Base-by-base conservation (phyloP, 2,888 invertebrate species). In the Acleris emargana region DNA sequence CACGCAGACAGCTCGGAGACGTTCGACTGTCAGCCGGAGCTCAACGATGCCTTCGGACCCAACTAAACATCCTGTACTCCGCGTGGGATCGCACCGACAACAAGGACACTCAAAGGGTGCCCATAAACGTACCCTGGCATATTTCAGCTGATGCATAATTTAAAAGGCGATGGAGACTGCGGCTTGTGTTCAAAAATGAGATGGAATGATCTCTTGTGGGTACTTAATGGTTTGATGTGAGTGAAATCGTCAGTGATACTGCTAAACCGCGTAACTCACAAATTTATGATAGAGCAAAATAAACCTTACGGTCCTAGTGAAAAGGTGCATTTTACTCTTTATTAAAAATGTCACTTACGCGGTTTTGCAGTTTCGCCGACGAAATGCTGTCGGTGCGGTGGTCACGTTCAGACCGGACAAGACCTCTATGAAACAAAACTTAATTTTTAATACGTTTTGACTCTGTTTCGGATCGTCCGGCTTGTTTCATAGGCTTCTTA, bases 1-100 rank as follows among this genome's bases (percentile, higher is more conserved):
- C 94, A 94, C 93, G 94, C 94, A 73, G 95, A 96, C 87, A 95
- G 94, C 73, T 89, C 90, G 71, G 90, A 91, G 71, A 89, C 84
- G 38, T 92, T 91, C 84, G 91, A 89, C 78, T 88, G 89, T 72
- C 88, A 89, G 79, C 76, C 87, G 67, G 91, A 91, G 60, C 75
- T 88, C 70, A 75, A 87, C 42, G 89, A 90, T 72, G 80, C 83
- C 38, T 84, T 86, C 78, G 83, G 81, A 73, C 69, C 78, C 72
- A 89, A 90, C 85, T 90, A 84, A 81, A 43, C 62, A 20, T 13
- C 58, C 17, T 25, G 52, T n/a, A 16, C 38, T 38, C 32, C 7
- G 11, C 61, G 32, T 50, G 9, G 9, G 11, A 42, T n/a, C 47
- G 52, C 32, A 53, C 50, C 62, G 51, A 59, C 61, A 13, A 22